Evolutionary conservation across 2,888 invertebrate genomes (phyloP).

Genomic region (Hirtodrosophila duncani): DNA sequence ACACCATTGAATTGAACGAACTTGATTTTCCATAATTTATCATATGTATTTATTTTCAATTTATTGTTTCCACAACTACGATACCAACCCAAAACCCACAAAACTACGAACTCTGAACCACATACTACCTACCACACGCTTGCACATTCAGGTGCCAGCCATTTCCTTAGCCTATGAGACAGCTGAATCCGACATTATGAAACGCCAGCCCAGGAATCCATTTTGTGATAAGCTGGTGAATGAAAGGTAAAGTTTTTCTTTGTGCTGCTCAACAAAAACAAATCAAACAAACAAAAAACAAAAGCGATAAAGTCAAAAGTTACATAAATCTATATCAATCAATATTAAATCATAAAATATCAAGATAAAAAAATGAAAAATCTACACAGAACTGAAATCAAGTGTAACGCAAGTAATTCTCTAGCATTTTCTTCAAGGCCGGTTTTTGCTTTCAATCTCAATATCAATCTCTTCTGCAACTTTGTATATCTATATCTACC

Average conservation of each 20-base stretch:
- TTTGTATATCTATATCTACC: conserved; percentile 7
- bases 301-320: conserved; percentile 28
- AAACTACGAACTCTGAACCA: conserved; percentile 6
- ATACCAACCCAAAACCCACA: conserved; percentile 18
- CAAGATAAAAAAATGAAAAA: too few relatives aligned
- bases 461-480: conserved; percentile 26
- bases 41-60: conserved; percentile 60
- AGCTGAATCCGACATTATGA: conserved; percentile 99
- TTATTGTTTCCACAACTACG: conserved; percentile 47
- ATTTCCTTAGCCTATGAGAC: conserved; percentile 99
- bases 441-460: conserved; percentile 13
- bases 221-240: conserved; percentile 98
- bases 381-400: too few relatives aligned
- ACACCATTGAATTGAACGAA: conserved; percentile 10
- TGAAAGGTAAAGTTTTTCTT: conserved; percentile 88
- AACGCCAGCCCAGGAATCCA: conserved; percentile 98
- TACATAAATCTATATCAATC: too few relatives aligned
- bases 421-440: too few relatives aligned
- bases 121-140: conserved; percentile 28
- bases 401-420: too few relatives aligned
- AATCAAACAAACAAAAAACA: conserved; percentile 38
- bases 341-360: conserved; percentile 13
- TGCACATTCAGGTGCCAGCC: conserved; percentile 89
- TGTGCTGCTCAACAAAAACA: conserved; percentile 55
- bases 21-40: conserved; percentile 54